Conservation (phyloP, 1,140 invertebrate genomes). For the Listronotus bonariensis region DNA sequence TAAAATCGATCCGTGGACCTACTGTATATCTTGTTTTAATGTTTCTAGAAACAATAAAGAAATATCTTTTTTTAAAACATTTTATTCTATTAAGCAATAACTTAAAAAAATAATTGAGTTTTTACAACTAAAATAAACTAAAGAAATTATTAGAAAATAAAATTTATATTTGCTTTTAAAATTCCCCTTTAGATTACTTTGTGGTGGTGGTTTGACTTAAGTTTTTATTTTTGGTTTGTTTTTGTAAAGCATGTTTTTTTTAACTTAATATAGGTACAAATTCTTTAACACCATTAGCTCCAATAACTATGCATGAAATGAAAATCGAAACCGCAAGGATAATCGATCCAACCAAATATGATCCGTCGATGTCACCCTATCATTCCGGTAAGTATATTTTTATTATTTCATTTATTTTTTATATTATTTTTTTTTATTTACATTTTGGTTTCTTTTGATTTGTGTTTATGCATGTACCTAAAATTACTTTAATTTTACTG, state of each 20-base stretch:
- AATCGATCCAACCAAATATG: slow-evolving; percentile 56
- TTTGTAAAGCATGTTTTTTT: slow-evolving; percentile 32
- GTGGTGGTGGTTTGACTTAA: slow-evolving; percentile 35
- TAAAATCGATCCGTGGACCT: too few relatives aligned
- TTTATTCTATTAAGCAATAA: too few relatives aligned
- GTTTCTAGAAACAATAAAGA: too few relatives aligned
- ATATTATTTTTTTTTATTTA: slow-evolving; percentile 45
- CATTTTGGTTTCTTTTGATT: too few relatives aligned
- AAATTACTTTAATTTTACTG: too few relatives aligned
- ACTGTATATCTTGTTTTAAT: too few relatives aligned
- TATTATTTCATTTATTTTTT: slow-evolving; percentile 37
- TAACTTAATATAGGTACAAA: slow-evolving; percentile 59
- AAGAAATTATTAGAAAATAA: too few relatives aligned
- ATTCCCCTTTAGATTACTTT: neutral
- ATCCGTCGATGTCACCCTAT: slow-evolving; percentile 67
- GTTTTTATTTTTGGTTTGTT: neutral
- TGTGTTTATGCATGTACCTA: too few relatives aligned
- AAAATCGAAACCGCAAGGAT: slow-evolving; percentile 63
- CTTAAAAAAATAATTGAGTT: too few relatives aligned
- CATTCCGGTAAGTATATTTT: slow-evolving; percentile 61
- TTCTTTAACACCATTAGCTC: slow-evolving; percentile 74
- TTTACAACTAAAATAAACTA: too few relatives aligned
- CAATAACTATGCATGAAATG: slow-evolving; percentile 80
- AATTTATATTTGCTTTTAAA: neutral
- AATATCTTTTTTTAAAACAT: too few relatives aligned